Evolutionary conservation across 2,113 vertebrate species (phyloP), one percentile per base, ranked within the genome.

Genomic region (Meles meles): DNA sequence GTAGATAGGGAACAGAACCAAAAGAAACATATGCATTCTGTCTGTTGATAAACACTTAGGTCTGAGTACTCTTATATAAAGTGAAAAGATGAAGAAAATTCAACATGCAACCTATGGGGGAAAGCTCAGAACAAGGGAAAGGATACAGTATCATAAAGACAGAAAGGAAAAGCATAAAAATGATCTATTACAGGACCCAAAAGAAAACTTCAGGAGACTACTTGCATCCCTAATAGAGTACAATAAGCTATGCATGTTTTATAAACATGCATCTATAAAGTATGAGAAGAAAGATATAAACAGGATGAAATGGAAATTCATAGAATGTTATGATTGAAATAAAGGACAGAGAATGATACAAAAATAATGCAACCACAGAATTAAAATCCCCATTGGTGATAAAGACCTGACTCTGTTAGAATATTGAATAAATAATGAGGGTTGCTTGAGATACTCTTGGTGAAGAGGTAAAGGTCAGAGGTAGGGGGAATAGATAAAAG

Each of bases 351-450:
- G 27, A 90, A 71, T 86, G 37, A 86, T 92, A 87, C 18, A 72
- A 90, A 95, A 96, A 87, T 77, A 47, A 80, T 69, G 61, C 37
- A 96, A 74, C 29, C 37, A 59, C 44, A 90, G 52, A 90, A 96
- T 87, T 96, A 77, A 77, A 90, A 79, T 65, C 37, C n/a, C 2
- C 31, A 25, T 2, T 95, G 55, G n/a, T 52, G 83, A 37, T 55
- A 76, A 82, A 82, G 42, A 82, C 55, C 80, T 82, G n/a, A 91
- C 79, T 84, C 67, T 97, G 77, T 59, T n/a, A 31, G 23, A 88
- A 83, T 69, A 72, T 31, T 77, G 55, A 91, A n/a, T 71, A 18
- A 25, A 57, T 87, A 83, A 74, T 72, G 61, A 88, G 69, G 18
- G 72, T 57, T 92, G 55, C 80, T 74, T 27, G 27, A 72, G 52